These are phyloP conservation scores for Marmota flaviventris DNA, from an alignment of 2,113 vertebrate genomes.

Conservation along the genomic window DNA sequence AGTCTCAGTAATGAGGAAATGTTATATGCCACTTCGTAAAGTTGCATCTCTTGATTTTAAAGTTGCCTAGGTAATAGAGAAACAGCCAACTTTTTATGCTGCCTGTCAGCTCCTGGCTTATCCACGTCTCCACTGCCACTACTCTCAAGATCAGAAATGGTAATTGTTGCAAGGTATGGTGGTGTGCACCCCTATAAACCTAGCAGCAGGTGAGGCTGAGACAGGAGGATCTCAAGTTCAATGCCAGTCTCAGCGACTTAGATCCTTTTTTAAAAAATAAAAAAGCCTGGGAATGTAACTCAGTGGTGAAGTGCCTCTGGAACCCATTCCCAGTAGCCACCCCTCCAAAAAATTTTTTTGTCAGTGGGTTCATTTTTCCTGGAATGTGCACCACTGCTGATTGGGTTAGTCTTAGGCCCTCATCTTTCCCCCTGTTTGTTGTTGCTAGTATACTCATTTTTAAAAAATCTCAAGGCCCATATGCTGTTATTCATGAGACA, in stretches of 20 bases:
- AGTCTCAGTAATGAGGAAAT: background rate
- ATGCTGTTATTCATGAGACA: background rate
- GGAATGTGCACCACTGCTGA: background rate
- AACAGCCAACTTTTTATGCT: background rate
- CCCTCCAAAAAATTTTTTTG: no score
- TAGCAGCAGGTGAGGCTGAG: no score
- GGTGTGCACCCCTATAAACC: no score
- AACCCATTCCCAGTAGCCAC: no score
- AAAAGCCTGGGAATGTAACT: no score
- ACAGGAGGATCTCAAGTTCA: no score
- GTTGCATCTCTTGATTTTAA: slow-evolving; percentile 34
- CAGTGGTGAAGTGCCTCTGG: no score
- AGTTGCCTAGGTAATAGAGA: background rate
- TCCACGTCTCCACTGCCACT: background rate
- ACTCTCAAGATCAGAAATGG: background rate
- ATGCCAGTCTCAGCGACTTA: no score
- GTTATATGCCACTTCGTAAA: background rate
- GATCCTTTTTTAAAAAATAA: no score
- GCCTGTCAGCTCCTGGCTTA: background rate
- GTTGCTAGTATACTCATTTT: background rate
- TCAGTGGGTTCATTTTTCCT: background rate
- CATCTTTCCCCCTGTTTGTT: background rate
- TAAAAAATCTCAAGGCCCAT: background rate
- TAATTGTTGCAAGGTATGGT: background rate
- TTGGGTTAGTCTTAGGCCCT: background rate